These are phyloP conservation scores for Tineola bisselliella DNA, from an alignment of 2,888 invertebrate species.

Conservation along the genomic window DNA sequence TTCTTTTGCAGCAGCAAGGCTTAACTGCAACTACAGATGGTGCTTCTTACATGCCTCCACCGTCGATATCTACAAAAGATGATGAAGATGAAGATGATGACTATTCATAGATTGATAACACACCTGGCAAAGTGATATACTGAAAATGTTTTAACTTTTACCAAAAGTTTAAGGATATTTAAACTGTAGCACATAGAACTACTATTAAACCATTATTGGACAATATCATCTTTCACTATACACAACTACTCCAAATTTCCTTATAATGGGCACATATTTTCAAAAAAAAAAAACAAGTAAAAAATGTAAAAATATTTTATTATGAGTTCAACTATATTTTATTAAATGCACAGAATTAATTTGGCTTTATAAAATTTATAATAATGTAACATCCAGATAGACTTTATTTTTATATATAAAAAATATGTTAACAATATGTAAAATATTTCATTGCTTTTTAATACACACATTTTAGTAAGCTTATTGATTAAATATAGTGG, in stretches of 20 bases:
- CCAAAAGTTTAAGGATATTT: too few relatives aligned
- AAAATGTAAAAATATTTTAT: constrained; percentile 1
- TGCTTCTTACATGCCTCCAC: constrained; percentile 46
- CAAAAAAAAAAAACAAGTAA: not conserved
- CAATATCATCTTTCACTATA: too few relatives aligned
- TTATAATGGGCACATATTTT: not conserved
- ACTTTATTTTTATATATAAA: not conserved
- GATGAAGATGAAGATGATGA: constrained; percentile 59
- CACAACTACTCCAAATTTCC: too few relatives aligned
- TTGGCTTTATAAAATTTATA: constrained; percentile 3
- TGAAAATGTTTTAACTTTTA: too few relatives aligned
- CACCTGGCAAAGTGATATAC: too few relatives aligned
- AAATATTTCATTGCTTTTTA: constrained; percentile 17
- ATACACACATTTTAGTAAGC: constrained; percentile 13
- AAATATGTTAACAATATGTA: not conserved
- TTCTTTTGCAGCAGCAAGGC: constrained; percentile 76
- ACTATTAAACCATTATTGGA: too few relatives aligned
- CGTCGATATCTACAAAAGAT: constrained; percentile 40
- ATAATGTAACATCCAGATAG: not conserved
- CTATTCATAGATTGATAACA: constrained; percentile 10
- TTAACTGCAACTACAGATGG: constrained; percentile 32
- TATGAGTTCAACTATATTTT: not conserved
- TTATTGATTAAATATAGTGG: too few relatives aligned
- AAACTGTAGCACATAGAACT: too few relatives aligned
- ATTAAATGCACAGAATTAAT: constrained; percentile 2